Base-by-base conservation (phyloP, 2,888 invertebrate genomes). In the Rapana venosa region DNA sequence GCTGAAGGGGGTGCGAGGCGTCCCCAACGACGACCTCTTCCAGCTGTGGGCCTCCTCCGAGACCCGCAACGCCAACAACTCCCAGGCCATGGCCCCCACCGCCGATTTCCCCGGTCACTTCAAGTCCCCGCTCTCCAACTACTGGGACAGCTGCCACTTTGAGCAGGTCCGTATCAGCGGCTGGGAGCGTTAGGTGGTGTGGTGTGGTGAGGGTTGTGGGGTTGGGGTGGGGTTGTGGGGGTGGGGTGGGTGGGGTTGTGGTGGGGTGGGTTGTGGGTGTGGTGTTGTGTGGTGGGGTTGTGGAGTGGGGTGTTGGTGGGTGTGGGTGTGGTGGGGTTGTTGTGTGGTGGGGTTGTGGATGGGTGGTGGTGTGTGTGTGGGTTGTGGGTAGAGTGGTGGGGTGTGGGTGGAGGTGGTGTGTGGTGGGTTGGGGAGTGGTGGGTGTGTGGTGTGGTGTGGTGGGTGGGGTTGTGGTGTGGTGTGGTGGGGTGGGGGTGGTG, bases 1-100 rank as follows among this genome's bases (percentile, higher is more conserved):
- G 89, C 87, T 94, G 92, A 94, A 94, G 93, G 94, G 94, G 30
- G 94, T 94, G 70, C 90, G 93, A 0, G 93, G 93, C 20, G 93
- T 93, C 0, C 92, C 92, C n/a, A 85, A 89, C 32, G 94, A 94
- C 26, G 93, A 94, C 90, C 92, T 94, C 8, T 93, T 91, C 91
- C 91, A 92, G 81, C 90, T 93, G 58, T 94, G 94, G 94, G 89
- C 92, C 58, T 92, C 92, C 13, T 30, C 87, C 4, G 90, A 92
- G 35, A 93, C 93, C 0, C 87, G 92, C 35, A 94, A 94, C 90
- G 90, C 90, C 0, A 91, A 93, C 87, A 90, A 91, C 26, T 93
- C 93, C 11, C 84, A 90, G 8, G 94, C 94, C 58, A 89, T 90
- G 58, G 92, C 92, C 32, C 92, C 93, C 15, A 93, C 93, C 17